These are phyloP conservation scores for Halcyon chelicuti DNA, from an alignment of 2,797 vertebrate species.

Conservation along the genomic window DNA sequence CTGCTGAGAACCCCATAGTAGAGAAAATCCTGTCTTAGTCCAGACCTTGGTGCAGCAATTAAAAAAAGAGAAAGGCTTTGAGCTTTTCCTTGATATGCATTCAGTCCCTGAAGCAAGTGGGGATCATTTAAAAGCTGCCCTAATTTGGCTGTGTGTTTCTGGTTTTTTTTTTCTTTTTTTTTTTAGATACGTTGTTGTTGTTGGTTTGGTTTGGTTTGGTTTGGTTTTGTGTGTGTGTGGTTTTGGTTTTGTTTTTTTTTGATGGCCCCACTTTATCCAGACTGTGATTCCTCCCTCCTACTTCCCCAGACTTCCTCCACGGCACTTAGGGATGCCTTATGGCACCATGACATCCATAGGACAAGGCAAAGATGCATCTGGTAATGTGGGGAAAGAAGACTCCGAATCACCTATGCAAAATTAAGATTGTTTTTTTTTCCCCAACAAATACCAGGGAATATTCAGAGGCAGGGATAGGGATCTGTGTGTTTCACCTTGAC, in stretches of 20 bases:
- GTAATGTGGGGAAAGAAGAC: neutral
- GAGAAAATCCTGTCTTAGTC: neutral
- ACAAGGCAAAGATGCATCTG: neutral
- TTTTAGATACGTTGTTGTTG: no score
- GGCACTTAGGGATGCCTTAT: neutral
- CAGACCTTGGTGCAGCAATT: neutral
- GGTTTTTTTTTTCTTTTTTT: neutral
- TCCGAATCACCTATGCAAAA: neutral
- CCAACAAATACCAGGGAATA: neutral
- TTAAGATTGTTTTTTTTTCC: fast-evolving
- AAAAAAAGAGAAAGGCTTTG: neutral
- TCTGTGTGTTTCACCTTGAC: neutral
- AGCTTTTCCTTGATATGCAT: neutral
- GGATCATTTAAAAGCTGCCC: neutral
- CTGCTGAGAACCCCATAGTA: fast-evolving
- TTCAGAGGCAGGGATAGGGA: neutral
- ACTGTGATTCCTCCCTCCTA: neutral
- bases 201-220: no score
- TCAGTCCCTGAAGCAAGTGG: neutral
- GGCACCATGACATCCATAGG: neutral
- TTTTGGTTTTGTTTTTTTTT: neutral
- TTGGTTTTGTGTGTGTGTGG: no score
- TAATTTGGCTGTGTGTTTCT: neutral
- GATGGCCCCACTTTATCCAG: neutral
- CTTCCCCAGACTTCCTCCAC: neutral